Evolutionary conservation across 2,113 vertebrate species (phyloP).

Genomic region (Ramphastos sulfuratus): DNA sequence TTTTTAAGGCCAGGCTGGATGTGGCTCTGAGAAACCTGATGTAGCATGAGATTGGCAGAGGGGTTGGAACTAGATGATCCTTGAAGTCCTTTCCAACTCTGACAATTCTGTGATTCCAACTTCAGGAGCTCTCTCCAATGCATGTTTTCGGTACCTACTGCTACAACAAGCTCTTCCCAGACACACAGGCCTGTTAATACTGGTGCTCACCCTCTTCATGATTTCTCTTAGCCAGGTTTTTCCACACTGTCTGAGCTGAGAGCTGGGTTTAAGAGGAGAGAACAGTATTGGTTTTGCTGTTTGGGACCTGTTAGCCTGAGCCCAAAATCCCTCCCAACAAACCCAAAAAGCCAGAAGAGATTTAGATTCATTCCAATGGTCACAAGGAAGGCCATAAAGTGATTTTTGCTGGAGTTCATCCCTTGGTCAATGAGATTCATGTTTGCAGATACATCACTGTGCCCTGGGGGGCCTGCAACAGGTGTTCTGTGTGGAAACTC

Average conservation of each 20-base stretch:
- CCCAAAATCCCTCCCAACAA: too few species aligned
- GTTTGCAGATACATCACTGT: not conserved
- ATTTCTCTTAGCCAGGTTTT: not conserved
- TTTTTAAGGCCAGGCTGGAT: too few species aligned
- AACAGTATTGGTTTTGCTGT: not conserved
- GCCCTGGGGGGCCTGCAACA: not conserved
- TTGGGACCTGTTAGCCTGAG: not conserved
- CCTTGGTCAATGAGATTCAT: conserved; percentile 59
- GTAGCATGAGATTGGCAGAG: too few species aligned
- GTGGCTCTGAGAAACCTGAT: too few species aligned
- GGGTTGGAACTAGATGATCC: too few species aligned
- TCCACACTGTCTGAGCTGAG: not conserved
- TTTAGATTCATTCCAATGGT: not conserved
- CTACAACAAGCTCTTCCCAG: not conserved
- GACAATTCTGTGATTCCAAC: too few species aligned
- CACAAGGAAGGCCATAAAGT: conserved; percentile 38
- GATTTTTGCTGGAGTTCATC: conserved; percentile 58
- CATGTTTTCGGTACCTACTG: not conserved
- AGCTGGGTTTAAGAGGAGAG: not conserved
- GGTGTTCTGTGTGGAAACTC: conserved; percentile 22
- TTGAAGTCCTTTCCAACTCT: too few species aligned
- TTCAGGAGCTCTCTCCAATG: not conserved
- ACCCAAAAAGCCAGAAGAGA: not conserved
- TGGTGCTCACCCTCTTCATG: not conserved
- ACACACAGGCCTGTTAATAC: not conserved